phyloP scores from a whole-genome alignment of 1,140 invertebrate species.

The Augochlora pura region DNA sequence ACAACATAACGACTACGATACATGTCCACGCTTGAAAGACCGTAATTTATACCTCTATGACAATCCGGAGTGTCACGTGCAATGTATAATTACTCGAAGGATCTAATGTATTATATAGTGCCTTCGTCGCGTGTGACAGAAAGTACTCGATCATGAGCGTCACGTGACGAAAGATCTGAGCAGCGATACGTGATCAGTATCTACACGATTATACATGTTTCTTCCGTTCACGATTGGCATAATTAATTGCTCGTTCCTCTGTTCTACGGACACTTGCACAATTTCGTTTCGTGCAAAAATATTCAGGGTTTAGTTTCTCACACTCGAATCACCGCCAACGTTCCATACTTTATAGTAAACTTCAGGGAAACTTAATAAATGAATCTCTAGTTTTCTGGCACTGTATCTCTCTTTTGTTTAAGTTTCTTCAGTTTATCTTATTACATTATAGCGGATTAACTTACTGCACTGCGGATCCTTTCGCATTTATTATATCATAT shows the following conservation, averaged over 20 bases:
- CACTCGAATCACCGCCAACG: too few relatives aligned
- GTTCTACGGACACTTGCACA: background rate
- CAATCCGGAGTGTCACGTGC: background rate
- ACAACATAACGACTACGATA: background rate
- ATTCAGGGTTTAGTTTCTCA: too few relatives aligned
- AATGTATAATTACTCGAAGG: background rate
- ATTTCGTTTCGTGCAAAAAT: background rate
- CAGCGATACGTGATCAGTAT: slow-evolving; percentile 25
- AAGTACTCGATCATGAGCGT: background rate
- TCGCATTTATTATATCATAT: too few relatives aligned
- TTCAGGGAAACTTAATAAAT: too few relatives aligned
- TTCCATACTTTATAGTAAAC: too few relatives aligned
- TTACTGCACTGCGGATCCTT: too few relatives aligned
- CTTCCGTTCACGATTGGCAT: slow-evolving; percentile 5
- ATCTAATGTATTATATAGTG: slow-evolving; percentile 4
- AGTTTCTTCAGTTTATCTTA: too few relatives aligned
- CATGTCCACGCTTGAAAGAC: background rate
- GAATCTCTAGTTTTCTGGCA: too few relatives aligned
- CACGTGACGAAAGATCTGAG: slow-evolving; percentile 26
- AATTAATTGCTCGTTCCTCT: slow-evolving; percentile 8
- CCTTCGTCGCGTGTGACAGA: background rate
- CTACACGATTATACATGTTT: background rate
- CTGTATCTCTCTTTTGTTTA: too few relatives aligned
- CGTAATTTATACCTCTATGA: background rate
- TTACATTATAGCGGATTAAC: too few relatives aligned